Conservation (phyloP, 2,113 vertebrate species). For the Gambusia holbrooki region DNA sequence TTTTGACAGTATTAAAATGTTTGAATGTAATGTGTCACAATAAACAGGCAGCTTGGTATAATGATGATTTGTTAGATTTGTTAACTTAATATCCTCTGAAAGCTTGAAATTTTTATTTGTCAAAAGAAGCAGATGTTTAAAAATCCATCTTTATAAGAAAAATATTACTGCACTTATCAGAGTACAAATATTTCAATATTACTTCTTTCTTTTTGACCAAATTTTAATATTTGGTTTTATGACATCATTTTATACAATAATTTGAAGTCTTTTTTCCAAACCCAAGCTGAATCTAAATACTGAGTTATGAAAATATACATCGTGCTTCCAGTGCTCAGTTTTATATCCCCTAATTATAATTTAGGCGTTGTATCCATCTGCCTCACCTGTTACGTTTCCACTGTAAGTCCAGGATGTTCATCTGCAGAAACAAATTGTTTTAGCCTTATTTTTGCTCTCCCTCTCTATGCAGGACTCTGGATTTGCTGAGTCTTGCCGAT, state of each 20-base stretch:
- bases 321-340: no score
- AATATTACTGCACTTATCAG: background rate
- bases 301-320: no score
- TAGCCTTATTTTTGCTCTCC: conserved; percentile 39
- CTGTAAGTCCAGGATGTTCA: conserved; percentile 38
- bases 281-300: no score
- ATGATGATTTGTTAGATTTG: background rate
- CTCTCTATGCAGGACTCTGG: conserved; percentile 33
- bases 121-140: background rate
- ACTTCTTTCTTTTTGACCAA: no score
- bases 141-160: background rate
- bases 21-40: background rate
- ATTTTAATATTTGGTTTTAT: no score
- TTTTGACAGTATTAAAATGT: background rate
- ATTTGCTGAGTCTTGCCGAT: conserved; percentile 74
- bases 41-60: background rate
- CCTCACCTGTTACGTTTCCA: conserved; percentile 4
- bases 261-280: no score
- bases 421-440: conserved; percentile 60
- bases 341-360: no score
- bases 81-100: background rate
- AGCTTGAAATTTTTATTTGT: background rate
- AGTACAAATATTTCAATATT: no score
- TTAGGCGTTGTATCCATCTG: no score
- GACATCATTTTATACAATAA: no score